Conservation (phyloP, 1,140 invertebrate species). For the Polyergus mexicanus region DNA sequence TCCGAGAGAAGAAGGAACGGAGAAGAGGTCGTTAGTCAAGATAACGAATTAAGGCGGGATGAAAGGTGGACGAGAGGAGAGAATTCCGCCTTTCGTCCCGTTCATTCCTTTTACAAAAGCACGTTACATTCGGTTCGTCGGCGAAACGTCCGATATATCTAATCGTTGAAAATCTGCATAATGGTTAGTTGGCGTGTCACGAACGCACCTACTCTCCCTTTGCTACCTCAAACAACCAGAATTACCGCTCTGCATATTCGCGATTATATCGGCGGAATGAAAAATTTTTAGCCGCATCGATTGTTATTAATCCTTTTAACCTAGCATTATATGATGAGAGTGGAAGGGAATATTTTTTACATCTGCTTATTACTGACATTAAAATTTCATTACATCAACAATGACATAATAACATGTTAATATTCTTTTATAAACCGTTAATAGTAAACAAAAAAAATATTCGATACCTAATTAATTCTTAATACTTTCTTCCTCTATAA, state of each 20-base stretch:
- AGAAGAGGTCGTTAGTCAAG: conserved; percentile 71
- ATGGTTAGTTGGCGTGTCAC: conserved; percentile 77
- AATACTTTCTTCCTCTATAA: too few relatives aligned
- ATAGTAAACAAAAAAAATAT: too few relatives aligned
- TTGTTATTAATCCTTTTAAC: conserved; percentile 29
- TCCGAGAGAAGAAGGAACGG: neutral
- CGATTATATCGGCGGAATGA: conserved; percentile 26
- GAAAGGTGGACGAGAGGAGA: conserved; percentile 56
- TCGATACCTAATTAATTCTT: too few relatives aligned
- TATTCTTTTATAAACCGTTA: too few relatives aligned
- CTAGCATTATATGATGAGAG: neutral
- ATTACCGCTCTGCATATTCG: conserved; percentile 44
- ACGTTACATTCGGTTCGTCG: conserved; percentile 70
- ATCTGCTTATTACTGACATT: too few relatives aligned
- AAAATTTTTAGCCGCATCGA: conserved; percentile 49
- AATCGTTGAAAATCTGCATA: conserved; percentile 79
- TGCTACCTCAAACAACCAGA: conserved; percentile 43
- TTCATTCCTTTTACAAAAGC: conserved; percentile 50
- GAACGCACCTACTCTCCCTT: conserved; percentile 25
- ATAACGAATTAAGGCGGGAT: conserved; percentile 72
- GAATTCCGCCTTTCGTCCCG: conserved; percentile 30
- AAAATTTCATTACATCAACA: too few relatives aligned
- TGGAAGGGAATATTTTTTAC: neutral
- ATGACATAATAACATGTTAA: too few relatives aligned
- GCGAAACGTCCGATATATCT: conserved; percentile 74